Conservation (phyloP, 2,113 vertebrate genomes). For the Grammomys surdaster region DNA sequence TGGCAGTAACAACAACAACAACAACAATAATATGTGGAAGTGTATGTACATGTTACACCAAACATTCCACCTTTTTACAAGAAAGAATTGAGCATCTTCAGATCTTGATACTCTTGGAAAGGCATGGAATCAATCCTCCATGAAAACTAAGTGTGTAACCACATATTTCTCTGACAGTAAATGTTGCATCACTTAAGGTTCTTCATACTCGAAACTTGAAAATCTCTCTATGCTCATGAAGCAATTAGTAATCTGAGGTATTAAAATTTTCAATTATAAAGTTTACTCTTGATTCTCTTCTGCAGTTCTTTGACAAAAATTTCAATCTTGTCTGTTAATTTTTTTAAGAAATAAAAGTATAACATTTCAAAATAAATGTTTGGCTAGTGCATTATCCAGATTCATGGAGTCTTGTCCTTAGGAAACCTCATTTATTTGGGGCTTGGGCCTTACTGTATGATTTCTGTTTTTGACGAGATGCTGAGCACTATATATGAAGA, state of each 20-base stretch:
- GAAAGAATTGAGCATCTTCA: background rate
- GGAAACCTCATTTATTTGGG: background rate
- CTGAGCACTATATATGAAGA: background rate
- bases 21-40: background rate
- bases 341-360: constrained; percentile 14
- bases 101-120: background rate
- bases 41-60: background rate
- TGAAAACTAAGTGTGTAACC: background rate
- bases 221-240: background rate
- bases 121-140: background rate
- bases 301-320: background rate
- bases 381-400: background rate
- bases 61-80: background rate
- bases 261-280: constrained; percentile 10
- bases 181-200: background rate
- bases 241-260: constrained; percentile 13
- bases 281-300: background rate
- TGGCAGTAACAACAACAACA: too few relatives aligned
- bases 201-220: background rate
- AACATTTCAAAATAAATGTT: background rate
- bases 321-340: background rate
- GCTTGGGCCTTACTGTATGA: background rate
- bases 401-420: background rate
- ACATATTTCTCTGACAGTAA: constrained; percentile 10
- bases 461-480: background rate